Percentiles rank a stretch among this genome's conserved stretches.
Evolutionary conservation across 2,888 invertebrate genomes (phyloP).

Genomic region (Isoperla grammatica): DNA sequence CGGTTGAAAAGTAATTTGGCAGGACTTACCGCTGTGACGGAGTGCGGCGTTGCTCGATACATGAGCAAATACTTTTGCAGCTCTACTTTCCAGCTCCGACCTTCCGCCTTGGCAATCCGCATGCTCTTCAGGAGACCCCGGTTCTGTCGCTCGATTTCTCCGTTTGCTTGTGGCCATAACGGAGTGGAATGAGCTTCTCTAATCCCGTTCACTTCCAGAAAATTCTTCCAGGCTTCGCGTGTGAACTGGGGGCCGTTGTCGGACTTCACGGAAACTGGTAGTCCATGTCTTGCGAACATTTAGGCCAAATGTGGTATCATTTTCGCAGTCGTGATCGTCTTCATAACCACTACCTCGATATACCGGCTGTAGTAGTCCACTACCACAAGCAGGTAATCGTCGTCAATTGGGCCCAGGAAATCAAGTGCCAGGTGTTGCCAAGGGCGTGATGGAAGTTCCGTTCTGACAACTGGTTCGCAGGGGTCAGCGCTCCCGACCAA

Average conservation of each 20-base stretch:
- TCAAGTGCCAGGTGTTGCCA: slow-evolving; percentile 1
- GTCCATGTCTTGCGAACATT: background rate
- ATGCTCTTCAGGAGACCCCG: background rate
- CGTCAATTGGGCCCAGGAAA: slow-evolving; percentile 5
- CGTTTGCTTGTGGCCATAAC: slow-evolving; percentile 1
- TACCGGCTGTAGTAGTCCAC: slow-evolving; percentile 6
- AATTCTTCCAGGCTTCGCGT: background rate
- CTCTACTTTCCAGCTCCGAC: background rate
- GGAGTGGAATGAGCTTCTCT: background rate
- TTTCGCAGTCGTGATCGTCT: background rate
- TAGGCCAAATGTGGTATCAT: background rate
- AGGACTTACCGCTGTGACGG: too few species aligned
- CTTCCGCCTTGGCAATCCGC: background rate
- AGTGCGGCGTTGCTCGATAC: background rate
- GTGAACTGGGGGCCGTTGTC: background rate
- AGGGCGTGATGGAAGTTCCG: background rate
- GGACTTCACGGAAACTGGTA: background rate
- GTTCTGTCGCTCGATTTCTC: background rate
- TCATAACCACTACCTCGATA: background rate
- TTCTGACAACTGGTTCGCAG: slow-evolving; percentile 28
- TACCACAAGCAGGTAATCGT: background rate
- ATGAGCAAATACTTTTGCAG: background rate
- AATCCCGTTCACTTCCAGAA: too few species aligned
- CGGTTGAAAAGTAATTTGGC: too few species aligned
- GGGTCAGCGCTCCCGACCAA: slow-evolving; percentile 26